Conservation (phyloP, 2,113 vertebrate species). For the Neolamprologus longior region DNA sequence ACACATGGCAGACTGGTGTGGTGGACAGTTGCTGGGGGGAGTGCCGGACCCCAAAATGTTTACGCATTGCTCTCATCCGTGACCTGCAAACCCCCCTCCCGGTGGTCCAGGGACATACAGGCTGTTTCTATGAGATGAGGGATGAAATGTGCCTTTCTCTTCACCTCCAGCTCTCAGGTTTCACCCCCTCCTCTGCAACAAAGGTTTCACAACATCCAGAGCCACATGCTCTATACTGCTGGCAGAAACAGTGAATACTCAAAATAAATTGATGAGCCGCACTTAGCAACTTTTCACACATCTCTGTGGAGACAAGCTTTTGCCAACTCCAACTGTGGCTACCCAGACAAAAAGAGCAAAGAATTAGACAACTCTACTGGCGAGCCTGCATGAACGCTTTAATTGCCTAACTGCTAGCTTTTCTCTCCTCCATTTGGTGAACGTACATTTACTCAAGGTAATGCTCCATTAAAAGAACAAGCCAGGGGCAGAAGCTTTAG, state of each 20-base stretch:
- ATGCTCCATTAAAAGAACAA: neutral
- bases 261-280: slow-evolving; percentile 5
- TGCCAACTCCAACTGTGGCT: neutral
- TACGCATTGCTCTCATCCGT: neutral
- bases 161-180: neutral
- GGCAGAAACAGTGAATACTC: neutral
- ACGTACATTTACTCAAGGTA: neutral
- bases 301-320: slow-evolving; percentile 2
- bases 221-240: neutral
- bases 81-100: slow-evolving; percentile 3
- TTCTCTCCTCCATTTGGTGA: neutral
- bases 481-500: neutral
- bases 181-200: neutral
- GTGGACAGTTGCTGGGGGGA: neutral
- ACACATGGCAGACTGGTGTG: slow-evolving; percentile 41
- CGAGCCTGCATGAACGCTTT: neutral
- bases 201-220: neutral
- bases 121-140: slow-evolving; percentile 12
- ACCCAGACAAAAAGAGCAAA: neutral
- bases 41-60: neutral
- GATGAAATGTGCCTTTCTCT: neutral
- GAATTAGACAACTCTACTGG: neutral
- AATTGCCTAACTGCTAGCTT: neutral
- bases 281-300: neutral
- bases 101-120: neutral